Conservation (phyloP, 2,888 invertebrate genomes). For the Eristalis arbustorum region DNA sequence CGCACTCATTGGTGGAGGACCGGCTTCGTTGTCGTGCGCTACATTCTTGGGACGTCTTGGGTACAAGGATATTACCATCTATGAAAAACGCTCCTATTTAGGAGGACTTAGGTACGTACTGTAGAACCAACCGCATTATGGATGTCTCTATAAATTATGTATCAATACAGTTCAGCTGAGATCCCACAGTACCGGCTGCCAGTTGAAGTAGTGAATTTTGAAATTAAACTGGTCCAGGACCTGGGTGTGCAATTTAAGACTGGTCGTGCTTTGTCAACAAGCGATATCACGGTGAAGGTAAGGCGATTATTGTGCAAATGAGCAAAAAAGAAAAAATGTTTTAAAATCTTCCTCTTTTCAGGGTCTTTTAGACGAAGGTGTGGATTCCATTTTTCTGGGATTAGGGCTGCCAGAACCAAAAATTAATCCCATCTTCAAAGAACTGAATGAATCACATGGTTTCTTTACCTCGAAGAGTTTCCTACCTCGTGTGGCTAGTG, state of each 20-base stretch:
- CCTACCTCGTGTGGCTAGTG: constrained; percentile 91
- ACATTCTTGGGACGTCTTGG: constrained; percentile 97
- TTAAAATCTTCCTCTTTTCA: constrained; percentile 73
- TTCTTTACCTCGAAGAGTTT: constrained; percentile 98
- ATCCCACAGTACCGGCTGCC: constrained; percentile 99
- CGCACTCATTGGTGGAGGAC: constrained; percentile 96
- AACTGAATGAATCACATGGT: constrained; percentile 88
- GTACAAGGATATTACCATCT: constrained; percentile 94
- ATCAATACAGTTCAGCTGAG: constrained; percentile 88
- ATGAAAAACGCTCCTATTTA: constrained; percentile 91
- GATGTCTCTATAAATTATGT: neutral
- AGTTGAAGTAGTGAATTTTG: constrained; percentile 94
- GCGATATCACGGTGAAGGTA: constrained; percentile 88
- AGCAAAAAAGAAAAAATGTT: neutral
- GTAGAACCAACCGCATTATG: neutral
- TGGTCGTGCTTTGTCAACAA: constrained; percentile 85
- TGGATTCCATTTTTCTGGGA: constrained; percentile 90
- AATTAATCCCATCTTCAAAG: constrained; percentile 87
- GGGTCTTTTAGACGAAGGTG: constrained; percentile 85
- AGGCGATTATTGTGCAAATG: constrained; percentile 37
- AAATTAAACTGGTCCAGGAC: constrained; percentile 94
- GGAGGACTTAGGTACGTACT: constrained; percentile 91
- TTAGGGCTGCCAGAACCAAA: constrained; percentile 96
- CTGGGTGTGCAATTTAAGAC: constrained; percentile 93
- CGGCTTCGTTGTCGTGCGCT: constrained; percentile 97